Base-by-base conservation (phyloP, 2,113 vertebrate species). In the Coptodon rendalli region DNA sequence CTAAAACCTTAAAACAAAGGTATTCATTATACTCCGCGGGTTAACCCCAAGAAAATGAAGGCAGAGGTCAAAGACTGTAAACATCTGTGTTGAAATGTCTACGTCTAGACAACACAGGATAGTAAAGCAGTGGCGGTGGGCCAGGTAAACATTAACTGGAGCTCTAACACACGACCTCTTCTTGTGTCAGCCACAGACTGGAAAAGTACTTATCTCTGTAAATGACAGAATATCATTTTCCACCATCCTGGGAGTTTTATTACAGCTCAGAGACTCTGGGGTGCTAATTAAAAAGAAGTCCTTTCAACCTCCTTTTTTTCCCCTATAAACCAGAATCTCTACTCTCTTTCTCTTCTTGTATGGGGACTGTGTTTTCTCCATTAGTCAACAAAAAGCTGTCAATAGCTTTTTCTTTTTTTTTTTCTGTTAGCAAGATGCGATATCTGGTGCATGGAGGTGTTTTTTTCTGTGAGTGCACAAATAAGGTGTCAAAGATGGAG, bases 251-350 rank as follows among this genome's bases (percentile, higher is more conserved):
- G 89, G 96, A 95, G 89, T 86, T 79, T 96, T 91, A 97, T 94
- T 93, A 92, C 93, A 95, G 96, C 93, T 91, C 61, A 24, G 94
- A 96, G 95, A 95, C 95, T 97, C 96, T 94, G 92, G 95, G 96
- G 95, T 94, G 95, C 96, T 97, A 97, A 98, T 98, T 97, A 97
- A 97, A 97, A 96, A 59, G 29, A 81, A 93, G 86, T 91, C 82
- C 87, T 87, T 90, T 88, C 56, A 92, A 85, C 80, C 61, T 6
- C 27, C n/a, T 80, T 9, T 86, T 24, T 81, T 63, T 6, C 2
- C 31, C 17, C 13, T 11, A 38, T 57, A 45, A 84, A 88, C 48
- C 80, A 78, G 54, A 76, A 68, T 85, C 78, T 90, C 34, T 84
- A 29, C 8, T 89, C 19, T 84, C 43, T 81, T 50, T 85, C 45